Percentiles rank a stretch among this genome's conserved stretches.
Conservation (phyloP, 2,888 invertebrate genomes). For the Phortica okadai region DNA sequence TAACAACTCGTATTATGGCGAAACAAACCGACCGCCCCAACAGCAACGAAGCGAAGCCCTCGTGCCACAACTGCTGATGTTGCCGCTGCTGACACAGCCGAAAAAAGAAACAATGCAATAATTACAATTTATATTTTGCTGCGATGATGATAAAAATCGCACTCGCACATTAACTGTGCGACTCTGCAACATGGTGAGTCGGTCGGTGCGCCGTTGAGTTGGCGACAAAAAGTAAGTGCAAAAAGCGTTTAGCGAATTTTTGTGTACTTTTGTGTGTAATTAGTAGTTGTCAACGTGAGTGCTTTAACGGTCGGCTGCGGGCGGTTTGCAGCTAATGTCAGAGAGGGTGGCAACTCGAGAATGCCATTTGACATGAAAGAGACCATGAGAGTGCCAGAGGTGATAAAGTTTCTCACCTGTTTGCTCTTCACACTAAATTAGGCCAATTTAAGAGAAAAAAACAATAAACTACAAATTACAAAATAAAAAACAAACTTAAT, state of each 20-base stretch:
- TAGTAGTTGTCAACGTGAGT: conserved; percentile 65
- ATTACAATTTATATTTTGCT: conserved; percentile 67
- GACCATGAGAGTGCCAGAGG: background rate
- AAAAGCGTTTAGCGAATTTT: conserved; percentile 18
- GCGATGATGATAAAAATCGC: conserved; percentile 62
- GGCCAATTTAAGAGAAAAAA: too few relatives aligned
- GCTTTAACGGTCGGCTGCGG: conserved; percentile 63
- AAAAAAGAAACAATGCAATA: conserved; percentile 60
- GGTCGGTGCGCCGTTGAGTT: background rate
- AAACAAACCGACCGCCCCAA: background rate
- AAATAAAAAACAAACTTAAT: too few relatives aligned
- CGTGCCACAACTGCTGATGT: conserved; percentile 7
- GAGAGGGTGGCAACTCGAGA: too few relatives aligned
- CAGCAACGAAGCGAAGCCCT: conserved; percentile 1
- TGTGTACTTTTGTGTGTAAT: conserved; percentile 9
- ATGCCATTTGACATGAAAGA: too few relatives aligned
- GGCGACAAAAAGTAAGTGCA: background rate
- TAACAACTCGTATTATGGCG: conserved; percentile 46
- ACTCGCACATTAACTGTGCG: conserved; percentile 66
- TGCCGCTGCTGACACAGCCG: conserved; percentile 5
- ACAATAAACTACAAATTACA: too few relatives aligned
- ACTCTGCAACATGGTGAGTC: conserved; percentile 23
- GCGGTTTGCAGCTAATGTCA: background rate
- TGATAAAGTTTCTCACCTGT: background rate
- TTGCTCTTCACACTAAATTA: background rate